Evolutionary conservation across 2,113 vertebrate genomes (phyloP), one percentile per base, ranked within the genome.

Genomic region (Emydocephalus ijimae): DNA sequence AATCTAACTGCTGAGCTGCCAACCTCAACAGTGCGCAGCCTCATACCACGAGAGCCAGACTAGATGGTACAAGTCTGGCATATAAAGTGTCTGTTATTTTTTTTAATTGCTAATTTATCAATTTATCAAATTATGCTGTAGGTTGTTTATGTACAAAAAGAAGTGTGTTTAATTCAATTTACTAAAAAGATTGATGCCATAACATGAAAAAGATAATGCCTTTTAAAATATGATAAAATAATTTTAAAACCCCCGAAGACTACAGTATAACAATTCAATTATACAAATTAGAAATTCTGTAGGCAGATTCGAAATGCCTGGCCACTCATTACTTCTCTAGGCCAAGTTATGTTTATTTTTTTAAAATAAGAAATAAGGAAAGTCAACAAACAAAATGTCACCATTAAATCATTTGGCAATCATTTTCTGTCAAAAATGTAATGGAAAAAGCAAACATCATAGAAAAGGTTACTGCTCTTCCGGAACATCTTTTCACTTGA

Each of bases 371-470:
- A 85, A 98, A 97, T 97, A 95, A 89, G 90, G 85, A 94, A 96
- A 98, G 98, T 98, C 98, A 99, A 98, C 98, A 98, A 99, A 99
- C 98, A 98, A 99, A 99, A 99, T 99, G 98, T 98, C 98, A 97
- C 96, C 97, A 97, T 99, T 99, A 99, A 99, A 99, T 99, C 98
- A 99, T 98, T 98, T 97, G 96, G 94, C 94, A 96, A 96, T 95
- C 95, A 98, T 98, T 98, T 96, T 94, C 95, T 98, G 98, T 98
- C 98, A 98, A 97, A 97, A 97, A 97, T 94, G 95, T 98, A 99
- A 98, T 98, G 97, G 98, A 98, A 98, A 98, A 98, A 92, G 97
- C 97, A 97, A 98, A 98, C 98, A 98, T 98, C 97, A 97, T 97
- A 85, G 94, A 96, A 99, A 99, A 98, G 98, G 98, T 98, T 98